Evolutionary conservation across 2,113 vertebrate genomes (phyloP), one percentile per base, ranked within the genome.

Genomic region (Hydrochoerus hydrochaeris): DNA sequence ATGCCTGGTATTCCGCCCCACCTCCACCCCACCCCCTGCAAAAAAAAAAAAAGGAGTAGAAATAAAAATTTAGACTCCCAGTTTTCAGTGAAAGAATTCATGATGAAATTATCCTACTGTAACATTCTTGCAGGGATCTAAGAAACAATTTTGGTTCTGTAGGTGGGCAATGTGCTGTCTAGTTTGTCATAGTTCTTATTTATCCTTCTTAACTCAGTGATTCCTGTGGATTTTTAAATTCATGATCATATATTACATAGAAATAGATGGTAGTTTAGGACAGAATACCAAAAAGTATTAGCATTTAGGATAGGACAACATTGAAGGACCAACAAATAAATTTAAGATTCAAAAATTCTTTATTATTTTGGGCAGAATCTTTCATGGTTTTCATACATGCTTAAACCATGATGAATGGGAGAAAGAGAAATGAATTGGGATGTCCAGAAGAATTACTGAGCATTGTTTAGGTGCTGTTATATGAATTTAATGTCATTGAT

Each of bases 401-500:
- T 88, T 30, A 78, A 91, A 12, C 49, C 30, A 54, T 60, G 6
- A 32, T 95, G n/a, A 90, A 62, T 65, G 20, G 14, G 30, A 92
- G 49, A 41, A 71, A 92, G 54, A 69, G 16, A 90, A 44, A 73
- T 85, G 80, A 92, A 86, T 41, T 90, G 44, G n/a, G 26, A 77
- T 86, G 58, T 28, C 81, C 75, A 57, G 71, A 88, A 88, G 22
- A 84, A 94, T 91, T 89, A 73, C 26, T 81, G 69, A 62, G 19
- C 17, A 60, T 88, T 91, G 49, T 67, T 81, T 85, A 90, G 30
- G 30, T 93, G 58, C 38, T 85, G n/a, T 71, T 84, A 62, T 19
- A 67, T 85, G 38, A 93, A 67, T 81, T 88, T 91, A 85, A 92
- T 26, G 63, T 80, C 57, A 91, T 17, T 96, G 77, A 38, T 93